These are phyloP conservation scores for Epinotia nisella DNA, from an alignment of 2,888 invertebrate species.

Conservation along the genomic window DNA sequence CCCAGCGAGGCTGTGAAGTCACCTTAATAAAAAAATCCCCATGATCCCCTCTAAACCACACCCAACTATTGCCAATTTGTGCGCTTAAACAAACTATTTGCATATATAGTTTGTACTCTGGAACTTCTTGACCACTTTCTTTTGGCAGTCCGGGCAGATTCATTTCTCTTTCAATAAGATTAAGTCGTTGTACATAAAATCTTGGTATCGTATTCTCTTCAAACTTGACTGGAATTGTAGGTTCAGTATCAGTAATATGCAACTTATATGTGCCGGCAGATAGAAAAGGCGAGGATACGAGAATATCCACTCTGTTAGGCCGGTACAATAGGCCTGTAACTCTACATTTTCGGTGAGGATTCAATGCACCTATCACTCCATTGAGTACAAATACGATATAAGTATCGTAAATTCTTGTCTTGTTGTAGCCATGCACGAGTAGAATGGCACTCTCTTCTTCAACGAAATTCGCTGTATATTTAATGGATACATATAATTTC, in stretches of 20 bases:
- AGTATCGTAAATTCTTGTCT: constrained; percentile 78
- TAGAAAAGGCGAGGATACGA: constrained; percentile 69
- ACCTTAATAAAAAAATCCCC: constrained; percentile 76
- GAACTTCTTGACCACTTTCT: constrained; percentile 62
- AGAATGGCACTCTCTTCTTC: constrained; percentile 65
- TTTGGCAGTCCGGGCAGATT: constrained; percentile 62
- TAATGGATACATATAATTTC: constrained; percentile 70
- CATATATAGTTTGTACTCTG: constrained; percentile 69
- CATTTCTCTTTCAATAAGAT: constrained; percentile 71
- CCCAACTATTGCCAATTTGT: constrained; percentile 69
- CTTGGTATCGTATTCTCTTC: constrained; percentile 56
- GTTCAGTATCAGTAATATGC: constrained; percentile 69
- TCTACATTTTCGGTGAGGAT: constrained; percentile 72
- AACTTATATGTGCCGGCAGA: constrained; percentile 58
- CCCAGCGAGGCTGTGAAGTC: constrained; percentile 75
- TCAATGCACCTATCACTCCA: constrained; percentile 65
- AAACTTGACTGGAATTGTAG: constrained; percentile 64
- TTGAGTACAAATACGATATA: constrained; percentile 70
- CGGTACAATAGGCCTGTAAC: constrained; percentile 74
- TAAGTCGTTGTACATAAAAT: constrained; percentile 69
- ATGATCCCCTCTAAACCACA: constrained; percentile 73
- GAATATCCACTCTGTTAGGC: constrained; percentile 71
- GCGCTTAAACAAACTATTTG: constrained; percentile 74
- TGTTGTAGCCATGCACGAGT: constrained; percentile 75
- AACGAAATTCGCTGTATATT: constrained; percentile 72